Conservation (phyloP, 1,140 invertebrate species). For the Drosophila lacertosa region DNA sequence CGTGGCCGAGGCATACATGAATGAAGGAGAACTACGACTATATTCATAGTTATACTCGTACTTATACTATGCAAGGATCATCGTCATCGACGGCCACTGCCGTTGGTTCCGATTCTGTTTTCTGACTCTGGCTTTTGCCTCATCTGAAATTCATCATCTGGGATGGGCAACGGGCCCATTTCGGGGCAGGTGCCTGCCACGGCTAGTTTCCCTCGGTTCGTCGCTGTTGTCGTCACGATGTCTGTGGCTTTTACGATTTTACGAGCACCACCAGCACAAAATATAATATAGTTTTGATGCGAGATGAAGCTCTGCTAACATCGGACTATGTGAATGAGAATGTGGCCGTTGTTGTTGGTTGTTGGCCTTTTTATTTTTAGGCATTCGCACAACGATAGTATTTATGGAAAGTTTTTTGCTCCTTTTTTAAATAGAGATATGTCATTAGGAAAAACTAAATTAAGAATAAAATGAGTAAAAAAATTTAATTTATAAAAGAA, state of each 20-base stretch:
- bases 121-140: neutral
- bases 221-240: slow-evolving; percentile 66
- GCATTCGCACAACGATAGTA: neutral
- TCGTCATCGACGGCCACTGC: slow-evolving; percentile 48
- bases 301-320: slow-evolving; percentile 42
- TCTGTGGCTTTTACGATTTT: slow-evolving; percentile 74
- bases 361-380: neutral
- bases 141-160: slow-evolving; percentile 51
- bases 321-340: slow-evolving; percentile 32
- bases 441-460: too few relatives aligned
- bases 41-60: slow-evolving; percentile 33
- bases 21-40: slow-evolving; percentile 70
- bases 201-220: slow-evolving; percentile 3
- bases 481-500: too few relatives aligned
- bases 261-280: slow-evolving; percentile 41
- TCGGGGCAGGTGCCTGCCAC: slow-evolving; percentile 15
- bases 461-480: too few relatives aligned
- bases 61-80: slow-evolving; percentile 62
- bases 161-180: slow-evolving; percentile 2
- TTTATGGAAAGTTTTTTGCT: neutral
- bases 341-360: neutral
- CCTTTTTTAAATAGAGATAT: too few relatives aligned
- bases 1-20: slow-evolving; percentile 50
- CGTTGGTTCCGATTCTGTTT: slow-evolving; percentile 18
- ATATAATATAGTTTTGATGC: slow-evolving; percentile 52